Conservation (phyloP, 2,113 vertebrate species). For the Prunella fulvescens region DNA sequence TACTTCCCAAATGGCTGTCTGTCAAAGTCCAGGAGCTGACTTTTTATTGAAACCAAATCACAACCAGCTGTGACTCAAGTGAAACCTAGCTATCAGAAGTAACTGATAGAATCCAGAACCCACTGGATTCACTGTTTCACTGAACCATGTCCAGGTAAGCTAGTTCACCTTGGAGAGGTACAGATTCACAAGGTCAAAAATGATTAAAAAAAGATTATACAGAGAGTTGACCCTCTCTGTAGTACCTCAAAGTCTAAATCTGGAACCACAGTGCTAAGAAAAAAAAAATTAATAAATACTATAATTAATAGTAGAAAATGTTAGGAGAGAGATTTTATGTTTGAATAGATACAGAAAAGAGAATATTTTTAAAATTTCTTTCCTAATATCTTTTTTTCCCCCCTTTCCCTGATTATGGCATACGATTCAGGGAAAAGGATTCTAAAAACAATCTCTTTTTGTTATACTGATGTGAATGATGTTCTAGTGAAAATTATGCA, state of each 20-base stretch:
- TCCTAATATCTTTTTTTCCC: accelerated
- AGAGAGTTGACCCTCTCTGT: neutral
- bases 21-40: neutral
- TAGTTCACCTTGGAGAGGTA: neutral
- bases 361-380: neutral
- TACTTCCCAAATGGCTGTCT: neutral
- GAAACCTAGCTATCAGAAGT: neutral
- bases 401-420: neutral
- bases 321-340: neutral
- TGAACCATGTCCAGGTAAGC: neutral
- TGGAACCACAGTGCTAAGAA: neutral
- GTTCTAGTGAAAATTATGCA: slow-evolving; percentile 17
- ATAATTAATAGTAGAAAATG: neutral
- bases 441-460: neutral
- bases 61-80: neutral
- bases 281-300: neutral
- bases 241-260: neutral
- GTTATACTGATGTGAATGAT: neutral
- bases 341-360: neutral
- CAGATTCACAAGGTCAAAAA: neutral
- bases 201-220: neutral
- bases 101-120: neutral
- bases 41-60: neutral
- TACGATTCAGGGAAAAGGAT: neutral
- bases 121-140: neutral